Evolutionary conservation across 2,113 vertebrate species (phyloP).

Genomic region (Carassius gibelio): DNA sequence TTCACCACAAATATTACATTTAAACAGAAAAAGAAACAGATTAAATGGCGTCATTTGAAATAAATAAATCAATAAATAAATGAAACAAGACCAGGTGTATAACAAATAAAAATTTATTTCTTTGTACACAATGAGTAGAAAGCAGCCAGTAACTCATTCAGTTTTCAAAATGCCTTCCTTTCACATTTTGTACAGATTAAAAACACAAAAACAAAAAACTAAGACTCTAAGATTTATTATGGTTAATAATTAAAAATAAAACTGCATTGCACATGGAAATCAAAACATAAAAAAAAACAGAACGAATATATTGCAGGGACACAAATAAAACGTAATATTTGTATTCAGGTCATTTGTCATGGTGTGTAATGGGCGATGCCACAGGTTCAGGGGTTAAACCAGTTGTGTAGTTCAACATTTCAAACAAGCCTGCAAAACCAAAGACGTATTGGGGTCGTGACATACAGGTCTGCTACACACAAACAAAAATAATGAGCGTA

Average conservation of each 20-base stretch:
- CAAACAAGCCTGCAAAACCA: slow-evolving; percentile 34
- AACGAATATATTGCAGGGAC: neutral
- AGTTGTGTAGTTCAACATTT: slow-evolving; percentile 45
- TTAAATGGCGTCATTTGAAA: slow-evolving; percentile 38
- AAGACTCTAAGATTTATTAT: slow-evolving; percentile 47
- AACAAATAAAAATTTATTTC: slow-evolving; percentile 79
- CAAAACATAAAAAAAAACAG: neutral
- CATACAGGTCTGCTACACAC: slow-evolving; percentile 37
- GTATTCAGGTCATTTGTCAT: slow-evolving; percentile 1
- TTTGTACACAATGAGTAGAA: slow-evolving; percentile 83
- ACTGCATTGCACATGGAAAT: slow-evolving; percentile 48
- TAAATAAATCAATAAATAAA: slow-evolving; percentile 12
- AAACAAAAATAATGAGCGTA: slow-evolving; percentile 48
- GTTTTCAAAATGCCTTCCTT: slow-evolving; percentile 74
- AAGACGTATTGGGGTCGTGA: slow-evolving; percentile 18
- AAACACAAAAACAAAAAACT: slow-evolving; percentile 59
- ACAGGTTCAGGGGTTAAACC: slow-evolving; percentile 52
- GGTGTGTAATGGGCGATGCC: slow-evolving; percentile 15
- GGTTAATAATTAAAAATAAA: slow-evolving; percentile 49
- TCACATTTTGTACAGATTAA: slow-evolving; percentile 71
- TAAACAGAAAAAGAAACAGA: slow-evolving; percentile 54
- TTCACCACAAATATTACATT: slow-evolving; percentile 51
- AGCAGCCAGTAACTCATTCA: slow-evolving; percentile 74
- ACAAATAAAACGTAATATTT: slow-evolving; percentile 22
- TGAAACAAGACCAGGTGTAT: slow-evolving; percentile 56